Percentiles rank a stretch among this genome's conserved stretches.
These are phyloP conservation scores for Alentia gelatinosa DNA, from an alignment of 2,888 invertebrate genomes.

Conservation along the genomic window DNA sequence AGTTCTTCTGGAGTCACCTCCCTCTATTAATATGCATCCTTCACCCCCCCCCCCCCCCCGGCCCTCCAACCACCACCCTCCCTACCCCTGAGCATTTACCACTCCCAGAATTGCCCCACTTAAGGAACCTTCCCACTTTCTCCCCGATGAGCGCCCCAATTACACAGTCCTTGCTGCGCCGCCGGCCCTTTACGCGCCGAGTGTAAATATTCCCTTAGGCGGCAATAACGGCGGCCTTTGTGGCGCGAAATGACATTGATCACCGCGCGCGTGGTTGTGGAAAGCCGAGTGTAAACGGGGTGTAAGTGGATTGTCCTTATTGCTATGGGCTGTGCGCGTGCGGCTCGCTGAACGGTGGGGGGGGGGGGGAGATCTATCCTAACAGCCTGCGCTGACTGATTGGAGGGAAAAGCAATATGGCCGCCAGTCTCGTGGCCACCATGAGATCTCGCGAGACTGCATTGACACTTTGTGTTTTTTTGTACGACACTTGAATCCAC, in stretches of 20 bases:
- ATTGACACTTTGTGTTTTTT: too few species aligned
- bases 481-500: too few species aligned
- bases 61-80: too few species aligned
- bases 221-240: neutral
- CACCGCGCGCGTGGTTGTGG: neutral
- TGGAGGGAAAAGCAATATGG: neutral
- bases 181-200: neutral
- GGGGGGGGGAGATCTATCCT: neutral
- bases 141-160: neutral
- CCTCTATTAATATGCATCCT: conserved; percentile 10
- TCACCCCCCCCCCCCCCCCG: neutral
- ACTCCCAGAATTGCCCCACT: neutral
- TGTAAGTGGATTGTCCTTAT: neutral
- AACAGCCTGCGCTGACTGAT: neutral
- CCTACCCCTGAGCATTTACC: neutral
- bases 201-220: neutral
- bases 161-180: neutral
- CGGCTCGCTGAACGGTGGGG: neutral
- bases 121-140: neutral
- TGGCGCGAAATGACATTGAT: neutral
- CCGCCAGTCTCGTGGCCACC: too few species aligned
- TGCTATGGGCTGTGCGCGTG: neutral
- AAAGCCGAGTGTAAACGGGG: neutral
- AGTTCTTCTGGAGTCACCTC: too few species aligned
- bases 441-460: too few species aligned